Evolutionary conservation across 2,888 invertebrate species (phyloP).

Genomic region (Morinoia aosen): DNA sequence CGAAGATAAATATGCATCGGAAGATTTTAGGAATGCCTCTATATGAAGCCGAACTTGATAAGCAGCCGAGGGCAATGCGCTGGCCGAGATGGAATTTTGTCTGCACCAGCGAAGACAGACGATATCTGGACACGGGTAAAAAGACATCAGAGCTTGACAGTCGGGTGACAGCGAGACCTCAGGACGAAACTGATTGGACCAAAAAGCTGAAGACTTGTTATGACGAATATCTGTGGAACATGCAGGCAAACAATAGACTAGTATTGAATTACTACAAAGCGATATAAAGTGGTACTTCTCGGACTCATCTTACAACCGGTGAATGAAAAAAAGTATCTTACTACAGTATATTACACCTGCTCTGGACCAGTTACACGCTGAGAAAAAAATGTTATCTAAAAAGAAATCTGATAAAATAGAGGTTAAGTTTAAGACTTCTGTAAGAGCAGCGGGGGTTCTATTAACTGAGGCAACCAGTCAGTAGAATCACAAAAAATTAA

Average conservation of each 20-base stretch:
- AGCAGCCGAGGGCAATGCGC: background rate
- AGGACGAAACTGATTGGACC: background rate
- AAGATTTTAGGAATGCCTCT: background rate
- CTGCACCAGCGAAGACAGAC: background rate
- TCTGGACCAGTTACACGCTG: no score
- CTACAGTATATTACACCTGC: no score
- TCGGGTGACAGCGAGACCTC: background rate
- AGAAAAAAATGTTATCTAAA: no score
- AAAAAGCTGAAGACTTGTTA: background rate
- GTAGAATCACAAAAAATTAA: no score
- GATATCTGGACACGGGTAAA: background rate
- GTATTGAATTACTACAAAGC: background rate
- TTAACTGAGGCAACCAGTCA: no score
- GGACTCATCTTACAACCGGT: background rate
- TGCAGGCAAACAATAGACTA: background rate
- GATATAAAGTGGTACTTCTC: background rate
- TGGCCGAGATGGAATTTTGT: background rate
- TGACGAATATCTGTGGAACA: background rate
- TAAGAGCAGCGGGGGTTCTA: no score
- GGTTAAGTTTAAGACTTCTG: no score
- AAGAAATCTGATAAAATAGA: no score
- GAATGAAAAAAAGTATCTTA: background rate
- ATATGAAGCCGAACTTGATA: background rate
- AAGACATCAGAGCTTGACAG: background rate
- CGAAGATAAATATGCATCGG: background rate